Percentiles rank a stretch among this genome's conserved stretches.
Evolutionary conservation across 2,113 vertebrate species (phyloP).

Genomic region (Cercopithecus mona): DNA sequence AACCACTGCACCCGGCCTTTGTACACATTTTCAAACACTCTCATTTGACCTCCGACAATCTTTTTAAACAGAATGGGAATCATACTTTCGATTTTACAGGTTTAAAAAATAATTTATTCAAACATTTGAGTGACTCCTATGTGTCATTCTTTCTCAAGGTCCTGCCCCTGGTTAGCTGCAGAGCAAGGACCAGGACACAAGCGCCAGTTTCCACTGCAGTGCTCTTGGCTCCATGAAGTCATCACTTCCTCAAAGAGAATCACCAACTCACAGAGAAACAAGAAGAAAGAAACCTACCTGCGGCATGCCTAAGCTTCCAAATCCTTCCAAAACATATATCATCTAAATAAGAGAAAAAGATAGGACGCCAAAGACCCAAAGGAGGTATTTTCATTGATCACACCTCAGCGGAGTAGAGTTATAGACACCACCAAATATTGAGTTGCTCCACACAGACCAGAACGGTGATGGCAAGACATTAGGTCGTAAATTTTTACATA

Average conservation of each 20-base stretch:
- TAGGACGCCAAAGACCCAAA: not conserved
- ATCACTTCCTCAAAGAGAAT: not conserved
- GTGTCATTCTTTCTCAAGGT: not conserved
- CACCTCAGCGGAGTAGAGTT: not conserved
- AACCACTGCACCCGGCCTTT: not conserved
- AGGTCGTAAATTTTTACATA: not conserved
- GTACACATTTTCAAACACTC: not conserved
- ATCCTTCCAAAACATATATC: not conserved
- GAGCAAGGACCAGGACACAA: not conserved
- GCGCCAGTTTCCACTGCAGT: not conserved
- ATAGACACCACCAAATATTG: not conserved
- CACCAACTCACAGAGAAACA: not conserved
- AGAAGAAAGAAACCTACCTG: not conserved
- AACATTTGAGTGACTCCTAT: not conserved
- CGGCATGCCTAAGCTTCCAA: not conserved
- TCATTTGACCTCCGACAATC: not conserved
- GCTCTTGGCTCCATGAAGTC: not conserved
- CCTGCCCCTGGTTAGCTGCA: not conserved
- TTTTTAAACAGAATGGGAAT: not conserved
- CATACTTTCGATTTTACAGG: not conserved
- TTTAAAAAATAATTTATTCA: constrained; percentile 4
- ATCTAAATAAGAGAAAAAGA: not conserved
- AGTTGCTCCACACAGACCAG: not conserved
- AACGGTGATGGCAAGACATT: not conserved
- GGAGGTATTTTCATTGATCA: not conserved